Conservation (phyloP, 2,113 vertebrate species). For the Corythornis madagascariensis region DNA sequence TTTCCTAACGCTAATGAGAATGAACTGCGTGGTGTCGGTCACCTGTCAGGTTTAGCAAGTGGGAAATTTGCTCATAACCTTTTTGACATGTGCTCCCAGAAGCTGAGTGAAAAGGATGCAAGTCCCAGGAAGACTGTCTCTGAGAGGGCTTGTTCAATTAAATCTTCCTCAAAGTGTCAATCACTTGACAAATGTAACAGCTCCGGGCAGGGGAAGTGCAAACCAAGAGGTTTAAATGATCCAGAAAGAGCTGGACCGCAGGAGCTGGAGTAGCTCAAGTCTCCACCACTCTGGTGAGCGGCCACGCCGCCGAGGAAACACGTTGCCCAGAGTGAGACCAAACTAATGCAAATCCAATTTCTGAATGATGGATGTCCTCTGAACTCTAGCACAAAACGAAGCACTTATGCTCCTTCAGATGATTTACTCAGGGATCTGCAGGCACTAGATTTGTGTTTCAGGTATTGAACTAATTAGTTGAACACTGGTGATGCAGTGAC, state of each 20-base stretch:
- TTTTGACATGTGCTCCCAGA: not conserved
- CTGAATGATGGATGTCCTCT: not conserved
- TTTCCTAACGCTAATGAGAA: slow-evolving; percentile 14
- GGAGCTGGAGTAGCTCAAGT: not conserved
- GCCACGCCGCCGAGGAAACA: fast-evolving
- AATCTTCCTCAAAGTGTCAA: not conserved
- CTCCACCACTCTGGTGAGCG: fast-evolving
- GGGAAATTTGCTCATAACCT: not conserved
- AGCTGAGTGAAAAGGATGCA: not conserved
- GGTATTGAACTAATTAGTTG: not conserved
- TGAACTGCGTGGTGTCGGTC: not conserved
- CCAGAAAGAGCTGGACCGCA: not conserved
- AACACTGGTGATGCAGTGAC: not conserved
- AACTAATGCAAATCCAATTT: not conserved
- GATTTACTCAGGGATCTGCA: not conserved
- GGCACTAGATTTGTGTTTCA: not conserved
- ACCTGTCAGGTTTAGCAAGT: not conserved
- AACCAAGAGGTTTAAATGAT: not conserved
- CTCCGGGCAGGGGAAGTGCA: not conserved
- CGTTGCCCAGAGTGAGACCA: not conserved
- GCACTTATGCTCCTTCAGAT: not conserved
- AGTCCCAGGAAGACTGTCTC: not conserved
- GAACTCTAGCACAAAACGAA: not conserved
- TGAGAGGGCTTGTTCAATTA: slow-evolving; percentile 2
- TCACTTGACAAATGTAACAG: not conserved